Evolutionary conservation across 2,113 vertebrate species (phyloP).

Genomic region (Hiodon tergisus): DNA sequence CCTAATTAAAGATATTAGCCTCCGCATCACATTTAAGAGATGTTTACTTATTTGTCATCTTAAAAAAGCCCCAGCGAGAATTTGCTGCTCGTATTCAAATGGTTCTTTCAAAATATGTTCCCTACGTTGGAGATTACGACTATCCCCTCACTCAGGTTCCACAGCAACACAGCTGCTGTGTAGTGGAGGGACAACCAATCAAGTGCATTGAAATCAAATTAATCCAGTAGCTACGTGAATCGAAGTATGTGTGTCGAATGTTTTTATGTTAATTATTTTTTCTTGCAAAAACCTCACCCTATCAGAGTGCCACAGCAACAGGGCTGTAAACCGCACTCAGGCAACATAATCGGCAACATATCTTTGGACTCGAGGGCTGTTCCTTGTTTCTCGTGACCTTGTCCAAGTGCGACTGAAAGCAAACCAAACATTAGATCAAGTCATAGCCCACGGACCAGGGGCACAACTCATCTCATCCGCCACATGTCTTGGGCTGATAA

Average conservation of each 20-base stretch:
- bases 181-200: too few relatives aligned
- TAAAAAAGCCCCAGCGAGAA: neutral
- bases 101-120: too few relatives aligned
- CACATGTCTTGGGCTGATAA: slow-evolving; percentile 31
- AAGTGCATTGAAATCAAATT: too few relatives aligned
- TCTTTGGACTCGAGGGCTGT: slow-evolving; percentile 12
- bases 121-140: too few relatives aligned
- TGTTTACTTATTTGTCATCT: too few relatives aligned
- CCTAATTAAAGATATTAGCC: neutral
- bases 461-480: slow-evolving; percentile 28
- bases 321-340: neutral
- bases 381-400: slow-evolving; percentile 35
- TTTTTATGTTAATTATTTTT: too few relatives aligned
- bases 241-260: too few relatives aligned
- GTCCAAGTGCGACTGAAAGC: neutral
- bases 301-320: neutral
- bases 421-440: neutral
- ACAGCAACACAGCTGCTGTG: too few relatives aligned
- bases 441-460: slow-evolving; percentile 1
- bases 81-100: neutral
- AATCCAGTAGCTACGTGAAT: too few relatives aligned
- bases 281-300: too few relatives aligned
- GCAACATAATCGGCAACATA: neutral
- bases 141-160: too few relatives aligned
- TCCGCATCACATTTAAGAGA: neutral